Percentiles rank a stretch among this genome's conserved stretches.
Evolutionary conservation across 2,113 vertebrate genomes (phyloP).

Genomic region (Orycteropus afer): DNA sequence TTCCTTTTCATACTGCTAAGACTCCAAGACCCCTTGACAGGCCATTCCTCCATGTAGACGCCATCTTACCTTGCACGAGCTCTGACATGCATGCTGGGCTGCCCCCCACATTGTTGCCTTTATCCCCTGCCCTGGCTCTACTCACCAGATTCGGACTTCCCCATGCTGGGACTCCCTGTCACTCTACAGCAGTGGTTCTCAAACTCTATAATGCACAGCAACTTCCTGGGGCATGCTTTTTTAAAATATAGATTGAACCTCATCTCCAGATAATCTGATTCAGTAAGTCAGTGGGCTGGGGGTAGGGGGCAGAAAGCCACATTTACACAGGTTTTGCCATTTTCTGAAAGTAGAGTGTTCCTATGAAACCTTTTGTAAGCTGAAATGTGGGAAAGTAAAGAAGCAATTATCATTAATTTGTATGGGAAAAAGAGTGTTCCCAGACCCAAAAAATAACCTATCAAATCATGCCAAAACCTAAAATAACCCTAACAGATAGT

Average conservation of each 20-base stretch:
- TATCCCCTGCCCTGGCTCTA: no score
- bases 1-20: neutral
- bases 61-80: neutral
- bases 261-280: neutral
- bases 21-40: neutral
- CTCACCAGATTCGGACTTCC: no score
- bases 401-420: no score
- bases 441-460: no score
- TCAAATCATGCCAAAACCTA: no score
- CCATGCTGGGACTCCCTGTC: neutral
- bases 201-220: neutral
- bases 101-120: neutral
- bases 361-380: no score
- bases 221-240: neutral
- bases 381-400: no score
- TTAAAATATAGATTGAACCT: neutral
- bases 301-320: neutral
- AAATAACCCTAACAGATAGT: no score
- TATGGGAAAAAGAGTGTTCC: no score
- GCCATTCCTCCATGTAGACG: rapidly evolving
- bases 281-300: neutral
- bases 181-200: neutral
- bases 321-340: neutral
- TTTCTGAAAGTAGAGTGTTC: no score
- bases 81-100: neutral